Base-by-base conservation (phyloP, 2,113 vertebrate genomes). In the Puma concolor region DNA sequence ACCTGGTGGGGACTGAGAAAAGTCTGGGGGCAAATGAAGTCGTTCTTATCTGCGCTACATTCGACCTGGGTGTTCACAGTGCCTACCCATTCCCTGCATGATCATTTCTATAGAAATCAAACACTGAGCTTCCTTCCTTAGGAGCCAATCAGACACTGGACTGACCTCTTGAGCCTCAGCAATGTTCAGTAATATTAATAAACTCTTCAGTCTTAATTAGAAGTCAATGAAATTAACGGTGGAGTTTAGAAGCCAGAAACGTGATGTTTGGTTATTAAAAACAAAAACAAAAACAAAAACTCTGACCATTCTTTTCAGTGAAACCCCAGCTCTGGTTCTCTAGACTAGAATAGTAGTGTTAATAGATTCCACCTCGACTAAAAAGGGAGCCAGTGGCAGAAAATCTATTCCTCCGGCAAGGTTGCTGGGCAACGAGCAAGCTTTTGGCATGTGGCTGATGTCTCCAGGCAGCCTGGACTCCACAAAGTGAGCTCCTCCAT, bases 381-480 rank as follows among this genome's bases (percentile, higher is more conserved):
- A 98, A 98, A 97, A 96, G 92, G 19, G 98, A 97, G 97, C 96
- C 95, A 77, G 97, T 98, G 98, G 98, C 98, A 98, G 98, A 97
- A 98, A 99, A 99, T 99, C 99, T 98, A 99, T 99, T 99, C 98
- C 98, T 99, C 98, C 16, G 23, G 98, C 96, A 97, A 97, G 98
- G 99, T 99, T 99, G 99, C 99, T 23, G 98, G 98, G 99, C 99
- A 99, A 99, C 99, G 12, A 95, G 98, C 97, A 99, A 99, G 99
- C 99, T 98, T 99, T 98, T 72, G 91, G 98, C 98, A 98, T 98
- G 98, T 98, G 88, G 95, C 98, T 99, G 99, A 99, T 97, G 98
- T 99, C 98, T 98, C 98, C 50, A 64, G 50, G 94, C 98, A 97
- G 98, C 97, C 96, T 21, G 93, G 96, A 96, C 97, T 97, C 44